These are phyloP conservation scores for Rotaria magnacalcarata DNA, from an alignment of 2,888 invertebrate genomes.

Conservation along the genomic window DNA sequence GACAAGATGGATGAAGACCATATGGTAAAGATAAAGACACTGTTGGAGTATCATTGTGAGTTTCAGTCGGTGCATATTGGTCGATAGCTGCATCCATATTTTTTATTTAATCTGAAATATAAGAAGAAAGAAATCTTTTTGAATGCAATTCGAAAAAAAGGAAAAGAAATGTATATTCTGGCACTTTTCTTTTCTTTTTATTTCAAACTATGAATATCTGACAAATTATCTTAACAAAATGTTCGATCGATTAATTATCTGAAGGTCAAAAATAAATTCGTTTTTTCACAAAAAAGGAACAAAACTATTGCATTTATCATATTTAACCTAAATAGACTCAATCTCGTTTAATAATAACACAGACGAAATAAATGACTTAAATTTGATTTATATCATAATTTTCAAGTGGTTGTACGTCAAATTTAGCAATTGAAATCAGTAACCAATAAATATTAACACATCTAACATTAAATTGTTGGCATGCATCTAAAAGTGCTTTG, in stretches of 20 bases:
- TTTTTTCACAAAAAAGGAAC: neutral
- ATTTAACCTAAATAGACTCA: neutral
- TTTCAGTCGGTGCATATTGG: neutral
- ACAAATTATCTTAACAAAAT: neutral
- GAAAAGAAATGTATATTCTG: too few species aligned
- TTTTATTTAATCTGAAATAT: too few species aligned
- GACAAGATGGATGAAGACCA: neutral
- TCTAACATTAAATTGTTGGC: constrained; percentile 9
- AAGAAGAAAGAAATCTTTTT: too few species aligned
- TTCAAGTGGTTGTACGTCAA: neutral
- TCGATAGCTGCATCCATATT: constrained; percentile 22
- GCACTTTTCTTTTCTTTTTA: neutral
- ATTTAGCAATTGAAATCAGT: constrained; percentile 19
- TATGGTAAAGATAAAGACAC: neutral
- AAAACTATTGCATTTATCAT: neutral
- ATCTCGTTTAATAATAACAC: neutral
- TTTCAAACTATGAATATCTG: neutral
- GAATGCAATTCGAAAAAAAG: neutral
- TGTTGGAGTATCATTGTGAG: neutral
- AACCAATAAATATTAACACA: constrained; percentile 19
- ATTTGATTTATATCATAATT: constrained; percentile 10
- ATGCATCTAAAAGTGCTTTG: neutral
- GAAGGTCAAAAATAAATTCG: neutral
- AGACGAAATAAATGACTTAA: neutral
- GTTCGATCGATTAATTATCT: neutral